These are phyloP conservation scores for Charina bottae DNA, from an alignment of 2,113 vertebrate genomes.

Conservation along the genomic window DNA sequence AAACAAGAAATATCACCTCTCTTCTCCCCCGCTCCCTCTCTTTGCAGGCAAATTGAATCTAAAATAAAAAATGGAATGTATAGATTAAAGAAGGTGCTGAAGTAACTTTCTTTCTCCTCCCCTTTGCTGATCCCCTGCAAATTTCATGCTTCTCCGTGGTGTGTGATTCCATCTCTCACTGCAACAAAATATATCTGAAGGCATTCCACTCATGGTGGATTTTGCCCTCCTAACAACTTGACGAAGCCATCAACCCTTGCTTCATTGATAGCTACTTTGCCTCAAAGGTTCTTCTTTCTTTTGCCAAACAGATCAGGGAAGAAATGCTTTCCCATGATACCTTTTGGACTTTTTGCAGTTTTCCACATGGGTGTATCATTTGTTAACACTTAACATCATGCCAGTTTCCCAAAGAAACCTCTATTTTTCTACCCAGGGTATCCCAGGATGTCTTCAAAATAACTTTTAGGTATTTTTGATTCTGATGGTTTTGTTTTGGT, in stretches of 20 bases:
- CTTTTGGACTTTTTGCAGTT: background rate
- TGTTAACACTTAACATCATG: background rate
- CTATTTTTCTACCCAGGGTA: background rate
- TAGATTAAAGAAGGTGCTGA: constrained; percentile 49
- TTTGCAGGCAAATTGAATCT: constrained; percentile 46
- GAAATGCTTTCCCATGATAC: background rate
- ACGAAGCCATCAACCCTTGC: background rate
- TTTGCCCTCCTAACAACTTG: background rate
- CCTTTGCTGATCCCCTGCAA: constrained; percentile 11
- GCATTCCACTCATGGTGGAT: background rate
- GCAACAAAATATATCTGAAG: background rate
- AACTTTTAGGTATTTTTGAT: background rate
- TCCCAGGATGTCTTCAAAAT: background rate
- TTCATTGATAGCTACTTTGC: no score
- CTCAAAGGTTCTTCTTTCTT: background rate
- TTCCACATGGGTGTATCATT: background rate
- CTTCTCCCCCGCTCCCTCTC: background rate
- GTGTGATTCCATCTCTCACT: background rate
- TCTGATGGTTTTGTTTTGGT: background rate
- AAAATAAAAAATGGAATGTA: constrained; percentile 51
- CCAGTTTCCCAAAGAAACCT: background rate
- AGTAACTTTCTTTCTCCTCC: background rate
- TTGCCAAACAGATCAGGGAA: background rate
- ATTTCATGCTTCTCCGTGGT: background rate
- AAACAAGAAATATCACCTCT: constrained; percentile 51